Conservation (phyloP, 2,113 vertebrate species). For the Calyptommatus sinebrachiatus region DNA sequence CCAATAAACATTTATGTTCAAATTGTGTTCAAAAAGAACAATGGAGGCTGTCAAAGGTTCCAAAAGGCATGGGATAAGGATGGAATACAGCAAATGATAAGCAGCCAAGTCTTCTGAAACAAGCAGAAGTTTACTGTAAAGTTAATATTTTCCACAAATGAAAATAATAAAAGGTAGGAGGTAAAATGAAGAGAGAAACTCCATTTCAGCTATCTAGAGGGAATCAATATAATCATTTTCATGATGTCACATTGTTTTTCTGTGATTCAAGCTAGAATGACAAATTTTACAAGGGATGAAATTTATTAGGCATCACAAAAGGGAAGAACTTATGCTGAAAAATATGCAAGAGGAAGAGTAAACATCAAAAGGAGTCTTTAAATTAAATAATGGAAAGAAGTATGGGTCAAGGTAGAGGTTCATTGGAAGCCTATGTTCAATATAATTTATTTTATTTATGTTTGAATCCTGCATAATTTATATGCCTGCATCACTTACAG, state of each 20-base stretch:
- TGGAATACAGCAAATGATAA: not conserved
- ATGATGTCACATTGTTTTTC: constrained; percentile 6
- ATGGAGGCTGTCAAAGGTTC: not conserved
- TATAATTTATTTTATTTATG: no score
- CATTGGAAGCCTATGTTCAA: not conserved
- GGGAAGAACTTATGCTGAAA: fast-evolving
- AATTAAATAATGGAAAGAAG: not conserved
- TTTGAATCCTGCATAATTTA: no score
- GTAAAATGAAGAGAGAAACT: no score
- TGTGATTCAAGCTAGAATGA: not conserved
- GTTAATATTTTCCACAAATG: not conserved
- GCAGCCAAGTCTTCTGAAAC: not conserved
- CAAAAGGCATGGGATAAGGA: not conserved
- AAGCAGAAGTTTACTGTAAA: not conserved
- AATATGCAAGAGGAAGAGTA: not conserved
- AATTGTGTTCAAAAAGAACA: constrained; percentile 22
- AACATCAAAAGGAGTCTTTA: not conserved
- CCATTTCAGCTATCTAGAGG: not conserved
- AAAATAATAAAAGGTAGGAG: not conserved
- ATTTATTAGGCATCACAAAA: constrained; percentile 4
- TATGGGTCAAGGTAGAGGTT: not conserved
- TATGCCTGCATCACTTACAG: not conserved
- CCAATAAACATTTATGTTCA: not conserved
- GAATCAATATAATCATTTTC: not conserved
- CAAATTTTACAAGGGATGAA: not conserved